phyloP scores from a whole-genome alignment of 2,113 vertebrate species.

The Conger conger region DNA sequence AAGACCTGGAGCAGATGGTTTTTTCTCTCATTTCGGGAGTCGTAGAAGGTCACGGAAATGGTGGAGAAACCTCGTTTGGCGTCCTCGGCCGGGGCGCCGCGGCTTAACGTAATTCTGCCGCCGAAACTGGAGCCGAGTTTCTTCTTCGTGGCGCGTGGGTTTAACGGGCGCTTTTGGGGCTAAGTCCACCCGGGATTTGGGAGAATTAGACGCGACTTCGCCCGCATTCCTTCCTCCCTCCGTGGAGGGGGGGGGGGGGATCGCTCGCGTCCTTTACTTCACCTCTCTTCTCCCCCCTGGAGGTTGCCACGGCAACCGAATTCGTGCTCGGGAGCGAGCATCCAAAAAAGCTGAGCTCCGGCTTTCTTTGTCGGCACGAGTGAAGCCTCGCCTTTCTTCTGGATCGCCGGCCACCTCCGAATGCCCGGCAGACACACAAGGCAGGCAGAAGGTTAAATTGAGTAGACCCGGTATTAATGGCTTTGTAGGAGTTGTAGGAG shows the following conservation, averaged over 20 bases:
- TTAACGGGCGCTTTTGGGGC: constrained; percentile 1
- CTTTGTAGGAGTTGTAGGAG: constrained; percentile 27
- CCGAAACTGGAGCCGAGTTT: constrained; percentile 41
- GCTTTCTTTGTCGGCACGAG: constrained; percentile 26
- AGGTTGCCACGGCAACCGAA: constrained; percentile 50
- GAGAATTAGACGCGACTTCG: constrained; percentile 37
- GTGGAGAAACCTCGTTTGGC: not conserved
- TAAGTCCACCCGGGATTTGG: constrained; percentile 30
- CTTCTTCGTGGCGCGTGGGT: not conserved
- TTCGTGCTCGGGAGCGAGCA: constrained; percentile 36
- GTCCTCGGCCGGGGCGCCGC: not conserved
- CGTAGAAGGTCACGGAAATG: not conserved
- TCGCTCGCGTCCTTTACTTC: constrained; percentile 55
- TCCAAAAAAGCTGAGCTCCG: constrained; percentile 25
- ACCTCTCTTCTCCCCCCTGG: constrained; percentile 48
- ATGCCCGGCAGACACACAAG: not conserved
- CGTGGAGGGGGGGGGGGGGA: too few species aligned
- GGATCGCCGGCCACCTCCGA: not conserved
- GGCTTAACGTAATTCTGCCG: constrained; percentile 41
- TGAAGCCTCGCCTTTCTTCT: constrained; percentile 10
- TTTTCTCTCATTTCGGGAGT: not conserved
- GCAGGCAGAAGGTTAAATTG: not conserved
- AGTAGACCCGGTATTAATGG: constrained; percentile 4
- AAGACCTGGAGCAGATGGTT: not conserved
- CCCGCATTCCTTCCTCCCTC: constrained; percentile 59